phyloP scores from a whole-genome alignment of 1,140 invertebrate species.

The Papilio aristodemus region DNA sequence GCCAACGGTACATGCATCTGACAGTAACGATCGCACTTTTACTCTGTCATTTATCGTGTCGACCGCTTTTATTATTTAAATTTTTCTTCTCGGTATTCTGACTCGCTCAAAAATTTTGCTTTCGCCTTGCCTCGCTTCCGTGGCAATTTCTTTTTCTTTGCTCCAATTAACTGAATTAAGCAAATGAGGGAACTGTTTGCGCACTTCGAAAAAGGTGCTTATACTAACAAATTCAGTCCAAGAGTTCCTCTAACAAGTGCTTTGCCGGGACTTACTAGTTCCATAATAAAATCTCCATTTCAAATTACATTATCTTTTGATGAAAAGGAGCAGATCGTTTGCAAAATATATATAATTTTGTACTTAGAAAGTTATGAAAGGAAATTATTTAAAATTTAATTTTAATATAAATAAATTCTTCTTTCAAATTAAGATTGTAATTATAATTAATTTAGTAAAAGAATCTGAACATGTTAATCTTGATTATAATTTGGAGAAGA shows the following conservation, averaged over 20 bases:
- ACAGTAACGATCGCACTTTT: constrained; percentile 72
- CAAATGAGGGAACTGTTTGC: constrained; percentile 31
- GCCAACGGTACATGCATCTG: constrained; percentile 64
- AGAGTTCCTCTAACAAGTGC: constrained; percentile 33
- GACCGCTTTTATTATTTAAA: constrained; percentile 48
- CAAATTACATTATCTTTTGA: constrained; percentile 9
- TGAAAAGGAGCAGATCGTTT: constrained; percentile 1
- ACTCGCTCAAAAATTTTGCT: constrained; percentile 25
- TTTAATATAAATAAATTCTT: no score
- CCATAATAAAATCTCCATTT: constrained; percentile 24
- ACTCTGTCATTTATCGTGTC: constrained; percentile 63
- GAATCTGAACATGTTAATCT: no score
- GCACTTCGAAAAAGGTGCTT: constrained; percentile 34
- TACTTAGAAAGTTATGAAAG: neutral
- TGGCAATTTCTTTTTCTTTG: constrained; percentile 29
- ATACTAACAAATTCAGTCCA: constrained; percentile 33
- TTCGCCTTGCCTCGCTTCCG: constrained; percentile 24
- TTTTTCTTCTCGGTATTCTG: constrained; percentile 25
- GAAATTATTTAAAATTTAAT: neutral
- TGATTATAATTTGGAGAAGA: no score
- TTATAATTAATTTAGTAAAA: no score
- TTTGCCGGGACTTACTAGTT: constrained; percentile 20
- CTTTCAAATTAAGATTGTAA: no score
- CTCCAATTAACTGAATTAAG: constrained; percentile 34
- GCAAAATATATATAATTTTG: constrained; percentile 5